Percentiles rank a stretch among this genome's conserved stretches.
Evolutionary conservation across 2,113 vertebrate species (phyloP).

Genomic region (Phocoena phocoena): DNA sequence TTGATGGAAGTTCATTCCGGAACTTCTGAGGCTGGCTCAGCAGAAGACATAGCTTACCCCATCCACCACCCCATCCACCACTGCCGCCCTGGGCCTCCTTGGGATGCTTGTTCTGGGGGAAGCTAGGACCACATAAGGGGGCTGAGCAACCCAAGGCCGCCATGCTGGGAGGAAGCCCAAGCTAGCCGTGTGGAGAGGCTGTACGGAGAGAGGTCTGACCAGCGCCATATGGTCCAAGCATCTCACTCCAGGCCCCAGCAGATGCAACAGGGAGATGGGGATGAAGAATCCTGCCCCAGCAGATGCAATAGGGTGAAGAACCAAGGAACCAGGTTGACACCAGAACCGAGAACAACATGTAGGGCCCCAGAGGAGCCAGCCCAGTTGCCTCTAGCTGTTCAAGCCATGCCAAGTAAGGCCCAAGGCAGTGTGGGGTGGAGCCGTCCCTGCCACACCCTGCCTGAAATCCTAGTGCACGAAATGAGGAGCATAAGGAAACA

Average conservation of each 20-base stretch:
- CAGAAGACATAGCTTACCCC: not conserved
- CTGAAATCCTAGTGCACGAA: not conserved
- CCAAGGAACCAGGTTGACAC: not conserved
- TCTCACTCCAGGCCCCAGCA: not conserved
- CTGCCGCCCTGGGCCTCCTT: not conserved
- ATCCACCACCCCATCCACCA: not conserved
- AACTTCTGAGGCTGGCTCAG: not conserved
- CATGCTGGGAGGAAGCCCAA: not conserved
- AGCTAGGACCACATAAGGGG: not conserved
- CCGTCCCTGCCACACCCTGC: not conserved
- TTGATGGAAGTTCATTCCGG: not conserved
- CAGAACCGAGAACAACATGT: accelerated
- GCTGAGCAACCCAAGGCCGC: accelerated
- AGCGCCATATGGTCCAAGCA: not conserved
- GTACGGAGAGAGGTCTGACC: not conserved
- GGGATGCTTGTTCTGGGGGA: not conserved
- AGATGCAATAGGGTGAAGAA: not conserved
- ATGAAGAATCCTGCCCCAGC: not conserved
- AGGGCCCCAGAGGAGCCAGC: no score
- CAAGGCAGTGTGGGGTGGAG: not conserved
- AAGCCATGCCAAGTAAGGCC: accelerated
- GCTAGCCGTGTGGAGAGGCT: accelerated
- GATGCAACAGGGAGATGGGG: accelerated
- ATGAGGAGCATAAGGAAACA: accelerated
- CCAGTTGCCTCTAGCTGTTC: accelerated